phyloP scores from a whole-genome alignment of 37 sponge, comb jelly and placozoan species.

The Cliona cf. orientalis region DNA sequence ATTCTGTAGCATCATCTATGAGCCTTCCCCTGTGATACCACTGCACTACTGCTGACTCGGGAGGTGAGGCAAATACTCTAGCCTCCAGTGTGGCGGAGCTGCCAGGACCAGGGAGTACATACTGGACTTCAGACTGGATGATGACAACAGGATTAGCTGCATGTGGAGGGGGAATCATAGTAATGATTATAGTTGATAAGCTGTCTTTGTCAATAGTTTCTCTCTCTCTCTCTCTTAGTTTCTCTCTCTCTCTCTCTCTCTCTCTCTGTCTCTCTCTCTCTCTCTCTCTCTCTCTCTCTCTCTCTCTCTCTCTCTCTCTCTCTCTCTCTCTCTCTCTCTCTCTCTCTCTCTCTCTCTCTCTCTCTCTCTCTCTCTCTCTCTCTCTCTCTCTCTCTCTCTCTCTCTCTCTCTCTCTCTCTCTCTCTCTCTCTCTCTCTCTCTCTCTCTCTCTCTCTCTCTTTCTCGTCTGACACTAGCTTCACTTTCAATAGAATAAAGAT shows the following conservation, averaged over 20 bases:
- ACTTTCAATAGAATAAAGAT: no score
- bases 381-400: no score
- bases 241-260: no score
- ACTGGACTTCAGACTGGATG: background rate
- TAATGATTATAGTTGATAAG: no score
- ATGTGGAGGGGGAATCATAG: no score
- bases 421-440: background rate
- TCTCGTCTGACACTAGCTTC: no score
- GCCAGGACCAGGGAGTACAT: background rate
- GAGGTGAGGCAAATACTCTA: background rate
- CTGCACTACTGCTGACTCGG: background rate
- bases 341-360: no score
- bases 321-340: no score
- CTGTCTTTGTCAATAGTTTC: no score
- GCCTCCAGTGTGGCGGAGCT: background rate
- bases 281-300: background rate
- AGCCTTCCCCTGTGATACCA: background rate
- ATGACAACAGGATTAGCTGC: conserved; percentile 22
- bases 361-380: no score
- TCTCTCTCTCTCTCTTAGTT: no score
- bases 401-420: background rate
- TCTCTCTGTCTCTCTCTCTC: no score
- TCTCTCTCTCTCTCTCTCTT: background rate
- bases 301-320: conserved; percentile 16
- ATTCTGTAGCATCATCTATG: background rate